Conservation (phyloP, 2,888 invertebrate species). For the Megaustenia siamemsis region DNA sequence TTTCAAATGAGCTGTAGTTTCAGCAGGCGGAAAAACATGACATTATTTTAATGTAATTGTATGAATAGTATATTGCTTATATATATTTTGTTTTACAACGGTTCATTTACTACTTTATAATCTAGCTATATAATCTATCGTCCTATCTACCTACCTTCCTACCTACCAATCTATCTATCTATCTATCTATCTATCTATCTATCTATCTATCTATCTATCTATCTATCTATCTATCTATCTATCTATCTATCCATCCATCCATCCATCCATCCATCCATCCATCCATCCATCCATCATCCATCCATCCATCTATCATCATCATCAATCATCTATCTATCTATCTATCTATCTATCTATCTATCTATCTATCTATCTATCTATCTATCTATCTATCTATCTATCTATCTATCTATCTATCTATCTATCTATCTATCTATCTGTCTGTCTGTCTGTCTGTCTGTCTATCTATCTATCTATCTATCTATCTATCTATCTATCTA, state of each 20-base stretch:
- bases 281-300: background rate
- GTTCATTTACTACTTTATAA: too few relatives aligned
- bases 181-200: background rate
- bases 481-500: constrained; percentile 32
- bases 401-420: background rate
- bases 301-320: background rate
- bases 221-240: constrained; percentile 21
- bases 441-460: background rate
- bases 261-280: constrained; percentile 3
- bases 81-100: too few relatives aligned
- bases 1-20: too few relatives aligned
- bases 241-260: constrained; percentile 7
- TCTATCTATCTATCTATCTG: constrained; percentile 15
- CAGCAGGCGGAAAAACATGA: too few relatives aligned
- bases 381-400: background rate
- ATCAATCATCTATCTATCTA: constrained; percentile 4
- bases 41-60: too few relatives aligned
- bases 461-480: too few relatives aligned
- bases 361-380: background rate
- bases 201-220: constrained; percentile 21
- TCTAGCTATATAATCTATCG: background rate
- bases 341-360: background rate
- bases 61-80: too few relatives aligned
- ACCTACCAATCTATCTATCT: constrained; percentile 9
- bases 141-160: constrained; percentile 1